These are phyloP conservation scores for Drosophila jambulina DNA, from an alignment of 1,140 invertebrate genomes.

Conservation along the genomic window DNA sequence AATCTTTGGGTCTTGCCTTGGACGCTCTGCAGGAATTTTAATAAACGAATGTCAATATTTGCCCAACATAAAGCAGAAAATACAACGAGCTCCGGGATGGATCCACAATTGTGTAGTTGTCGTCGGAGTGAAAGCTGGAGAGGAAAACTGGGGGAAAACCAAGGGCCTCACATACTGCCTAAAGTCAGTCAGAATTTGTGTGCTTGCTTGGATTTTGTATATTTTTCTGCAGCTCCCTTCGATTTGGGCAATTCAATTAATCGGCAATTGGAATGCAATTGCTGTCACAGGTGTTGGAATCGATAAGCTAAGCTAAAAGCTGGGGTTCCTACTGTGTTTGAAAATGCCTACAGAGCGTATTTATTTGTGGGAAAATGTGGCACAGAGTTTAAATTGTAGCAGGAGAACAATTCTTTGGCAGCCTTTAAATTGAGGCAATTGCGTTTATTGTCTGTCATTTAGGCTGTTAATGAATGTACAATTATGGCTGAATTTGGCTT, in stretches of 20 bases:
- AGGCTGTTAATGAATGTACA: background rate
- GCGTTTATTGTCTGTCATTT: conserved; percentile 11
- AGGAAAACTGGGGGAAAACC: background rate
- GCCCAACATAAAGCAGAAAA: conserved; percentile 83
- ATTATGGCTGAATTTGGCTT: background rate
- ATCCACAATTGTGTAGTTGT: conserved; percentile 34
- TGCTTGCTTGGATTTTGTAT: conserved; percentile 61
- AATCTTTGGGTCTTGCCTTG: conserved; percentile 51
- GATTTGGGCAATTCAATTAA: conserved; percentile 59
- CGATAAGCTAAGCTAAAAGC: conserved; percentile 33
- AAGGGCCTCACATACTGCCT: background rate
- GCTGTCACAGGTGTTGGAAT: conserved; percentile 50
- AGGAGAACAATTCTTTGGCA: background rate
- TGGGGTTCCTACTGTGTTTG: background rate
- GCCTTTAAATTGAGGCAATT: conserved; percentile 14
- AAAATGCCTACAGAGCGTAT: background rate
- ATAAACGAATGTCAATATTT: conserved; percentile 84
- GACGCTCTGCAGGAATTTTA: conserved; percentile 77
- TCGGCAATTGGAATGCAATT: conserved; percentile 57
- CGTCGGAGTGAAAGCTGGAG: conserved; percentile 7
- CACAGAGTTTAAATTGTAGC: background rate
- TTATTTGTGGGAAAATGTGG: conserved; percentile 8
- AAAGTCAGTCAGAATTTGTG: conserved; percentile 43
- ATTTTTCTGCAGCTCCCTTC: conserved; percentile 22
- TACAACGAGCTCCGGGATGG: conserved; percentile 55